Conservation (phyloP, 2,797 vertebrate genomes). For the Margarornis squamiger region DNA sequence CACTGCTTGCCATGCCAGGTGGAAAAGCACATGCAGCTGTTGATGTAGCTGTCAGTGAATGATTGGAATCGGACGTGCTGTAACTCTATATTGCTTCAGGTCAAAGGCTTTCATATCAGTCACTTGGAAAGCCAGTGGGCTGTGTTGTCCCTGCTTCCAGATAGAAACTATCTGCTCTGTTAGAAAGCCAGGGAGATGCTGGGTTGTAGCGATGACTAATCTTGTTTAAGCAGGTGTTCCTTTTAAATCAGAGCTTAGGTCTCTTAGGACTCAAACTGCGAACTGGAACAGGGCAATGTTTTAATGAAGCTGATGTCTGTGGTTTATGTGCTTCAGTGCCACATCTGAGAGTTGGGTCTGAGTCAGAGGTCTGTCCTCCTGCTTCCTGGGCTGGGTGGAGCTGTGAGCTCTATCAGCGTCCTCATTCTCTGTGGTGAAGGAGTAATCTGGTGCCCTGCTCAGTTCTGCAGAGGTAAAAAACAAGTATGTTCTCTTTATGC, state of each 20-base stretch:
- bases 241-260: constrained; percentile 18
- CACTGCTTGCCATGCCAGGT: neutral
- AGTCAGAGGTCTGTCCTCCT: constrained; percentile 36
- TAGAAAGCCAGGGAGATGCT: neutral
- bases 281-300: neutral
- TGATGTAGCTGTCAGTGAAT: neutral
- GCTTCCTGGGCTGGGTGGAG: constrained; percentile 48
- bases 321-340: constrained; percentile 36
- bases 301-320: constrained; percentile 40
- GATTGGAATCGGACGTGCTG: neutral
- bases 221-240: constrained; percentile 41
- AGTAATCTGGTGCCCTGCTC: neutral
- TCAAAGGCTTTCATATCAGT: constrained; percentile 35
- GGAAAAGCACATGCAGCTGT: neutral
- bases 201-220: constrained; percentile 14
- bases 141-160: neutral
- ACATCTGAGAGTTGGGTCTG: constrained; percentile 42
- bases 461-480: neutral
- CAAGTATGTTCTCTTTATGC: neutral
- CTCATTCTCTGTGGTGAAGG: neutral
- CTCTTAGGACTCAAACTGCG: neutral
- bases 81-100: constrained; percentile 28
- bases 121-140: neutral
- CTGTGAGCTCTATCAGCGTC: neutral
- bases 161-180: neutral